phyloP scores from a whole-genome alignment of 2,113 vertebrate genomes.

The Datnioides undecimradiatus region DNA sequence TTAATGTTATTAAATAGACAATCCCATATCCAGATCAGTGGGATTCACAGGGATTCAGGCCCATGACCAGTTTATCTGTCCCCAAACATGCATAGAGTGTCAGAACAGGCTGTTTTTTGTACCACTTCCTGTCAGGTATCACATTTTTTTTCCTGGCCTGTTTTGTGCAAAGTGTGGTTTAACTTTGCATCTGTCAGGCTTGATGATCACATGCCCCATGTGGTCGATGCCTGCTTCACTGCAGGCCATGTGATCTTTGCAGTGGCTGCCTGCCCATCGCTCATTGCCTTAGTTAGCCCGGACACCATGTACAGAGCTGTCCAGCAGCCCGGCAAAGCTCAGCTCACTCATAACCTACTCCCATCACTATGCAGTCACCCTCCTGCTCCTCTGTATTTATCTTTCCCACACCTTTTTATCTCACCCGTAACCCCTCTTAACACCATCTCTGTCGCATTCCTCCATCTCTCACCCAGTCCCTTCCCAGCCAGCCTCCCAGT shows the following conservation, averaged over 20 bases:
- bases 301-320: slow-evolving; percentile 15
- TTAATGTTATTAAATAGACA: no score
- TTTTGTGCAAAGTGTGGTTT: slow-evolving; percentile 15
- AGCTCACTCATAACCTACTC: background rate
- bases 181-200: slow-evolving; percentile 61
- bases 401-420: slow-evolving; percentile 35
- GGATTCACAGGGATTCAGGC: background rate
- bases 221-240: slow-evolving; percentile 55
- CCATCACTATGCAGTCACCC: slow-evolving; percentile 25
- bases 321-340: background rate
- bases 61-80: background rate
- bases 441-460: slow-evolving; percentile 45
- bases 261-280: slow-evolving; percentile 57
- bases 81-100: background rate
- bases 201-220: slow-evolving; percentile 42
- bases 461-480: slow-evolving; percentile 21
- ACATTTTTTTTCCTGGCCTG: slow-evolving; percentile 33
- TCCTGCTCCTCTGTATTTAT: slow-evolving; percentile 9
- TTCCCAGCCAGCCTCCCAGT: slow-evolving; percentile 2
- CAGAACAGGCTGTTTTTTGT: slow-evolving; percentile 24
- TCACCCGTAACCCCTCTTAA: slow-evolving; percentile 19
- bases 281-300: slow-evolving; percentile 52
- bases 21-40: background rate
- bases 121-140: slow-evolving; percentile 32
- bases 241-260: slow-evolving; percentile 69